These are phyloP conservation scores for Plecotus auritus DNA, from an alignment of 2,113 vertebrate species.

Conservation along the genomic window DNA sequence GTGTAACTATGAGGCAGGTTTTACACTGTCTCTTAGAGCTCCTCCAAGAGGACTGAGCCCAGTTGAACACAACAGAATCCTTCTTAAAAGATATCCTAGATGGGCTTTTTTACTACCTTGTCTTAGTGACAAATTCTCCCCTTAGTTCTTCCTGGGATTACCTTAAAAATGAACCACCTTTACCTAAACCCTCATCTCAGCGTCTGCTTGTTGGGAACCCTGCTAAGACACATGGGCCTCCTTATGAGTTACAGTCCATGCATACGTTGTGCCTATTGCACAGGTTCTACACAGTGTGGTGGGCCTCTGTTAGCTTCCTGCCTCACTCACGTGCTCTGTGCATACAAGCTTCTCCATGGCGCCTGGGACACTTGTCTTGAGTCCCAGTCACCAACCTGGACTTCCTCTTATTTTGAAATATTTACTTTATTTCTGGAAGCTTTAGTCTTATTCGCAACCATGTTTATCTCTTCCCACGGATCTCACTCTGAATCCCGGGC, in stretches of 20 bases:
- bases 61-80: background rate
- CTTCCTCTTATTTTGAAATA: constrained; percentile 3
- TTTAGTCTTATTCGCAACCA: background rate
- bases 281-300: background rate
- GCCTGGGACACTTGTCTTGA: background rate
- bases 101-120: background rate
- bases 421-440: background rate
- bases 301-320: background rate
- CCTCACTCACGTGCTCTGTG: background rate
- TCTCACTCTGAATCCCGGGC: background rate
- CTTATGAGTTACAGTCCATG: background rate
- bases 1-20: background rate
- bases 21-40: background rate
- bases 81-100: background rate
- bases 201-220: background rate
- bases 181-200: background rate
- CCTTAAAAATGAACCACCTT: background rate
- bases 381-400: background rate
- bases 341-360: background rate
- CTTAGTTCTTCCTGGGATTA: background rate
- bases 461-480: background rate
- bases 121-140: background rate
- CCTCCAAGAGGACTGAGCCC: background rate
- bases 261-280: background rate
- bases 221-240: background rate